These are phyloP conservation scores for Uria lomvia DNA, from an alignment of 2,113 vertebrate genomes.

Conservation along the genomic window DNA sequence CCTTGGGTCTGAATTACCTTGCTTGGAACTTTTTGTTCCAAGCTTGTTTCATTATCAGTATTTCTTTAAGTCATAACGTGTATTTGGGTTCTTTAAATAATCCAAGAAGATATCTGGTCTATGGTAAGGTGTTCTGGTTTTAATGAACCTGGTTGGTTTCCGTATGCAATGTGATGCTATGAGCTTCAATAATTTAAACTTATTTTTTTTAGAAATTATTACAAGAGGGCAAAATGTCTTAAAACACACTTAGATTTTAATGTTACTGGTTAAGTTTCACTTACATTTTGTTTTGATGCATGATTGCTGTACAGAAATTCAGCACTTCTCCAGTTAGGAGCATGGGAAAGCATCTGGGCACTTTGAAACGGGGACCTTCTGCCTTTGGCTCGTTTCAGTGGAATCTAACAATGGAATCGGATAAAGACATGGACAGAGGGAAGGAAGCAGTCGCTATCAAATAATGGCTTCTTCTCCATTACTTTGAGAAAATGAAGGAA, in stretches of 20 bases:
- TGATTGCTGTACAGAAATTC: neutral
- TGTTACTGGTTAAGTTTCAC: neutral
- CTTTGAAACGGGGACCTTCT: neutral
- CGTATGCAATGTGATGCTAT: neutral
- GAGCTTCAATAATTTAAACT: neutral
- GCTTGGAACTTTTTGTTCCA: neutral
- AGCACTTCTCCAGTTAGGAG: neutral
- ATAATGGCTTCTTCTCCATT: neutral
- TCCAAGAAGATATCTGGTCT: neutral
- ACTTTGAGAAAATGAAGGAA: neutral
- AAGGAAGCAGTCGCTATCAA: neutral
- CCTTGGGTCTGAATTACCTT: neutral
- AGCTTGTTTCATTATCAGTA: neutral
- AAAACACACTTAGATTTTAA: neutral
- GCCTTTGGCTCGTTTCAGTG: neutral
- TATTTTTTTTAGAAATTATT: neutral
- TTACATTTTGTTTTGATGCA: neutral
- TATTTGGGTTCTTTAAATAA: neutral
- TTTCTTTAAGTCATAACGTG: neutral
- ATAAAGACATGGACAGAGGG: fast-evolving
- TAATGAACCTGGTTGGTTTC: neutral
- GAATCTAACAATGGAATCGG: neutral
- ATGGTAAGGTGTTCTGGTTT: neutral
- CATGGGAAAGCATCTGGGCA: neutral
- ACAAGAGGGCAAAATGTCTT: neutral